Conservation (phyloP, 1,140 invertebrate genomes). For the Acromyrmex charruanus region DNA sequence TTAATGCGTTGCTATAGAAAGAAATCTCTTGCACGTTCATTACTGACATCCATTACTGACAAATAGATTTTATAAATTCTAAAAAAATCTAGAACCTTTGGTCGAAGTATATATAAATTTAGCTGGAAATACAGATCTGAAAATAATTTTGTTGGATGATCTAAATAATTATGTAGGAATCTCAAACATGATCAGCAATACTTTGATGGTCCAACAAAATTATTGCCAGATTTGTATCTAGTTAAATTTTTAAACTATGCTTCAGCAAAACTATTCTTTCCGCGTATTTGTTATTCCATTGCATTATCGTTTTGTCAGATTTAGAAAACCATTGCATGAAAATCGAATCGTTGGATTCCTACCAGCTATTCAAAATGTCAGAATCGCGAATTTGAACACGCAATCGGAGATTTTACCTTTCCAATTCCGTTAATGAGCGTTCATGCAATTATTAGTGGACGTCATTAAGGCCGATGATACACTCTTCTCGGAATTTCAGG, state of each 20-base stretch:
- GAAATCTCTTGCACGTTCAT: not conserved
- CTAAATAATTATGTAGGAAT: too few species aligned
- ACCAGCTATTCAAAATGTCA: not conserved
- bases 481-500: conserved; percentile 25
- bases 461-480: conserved; percentile 27
- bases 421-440: conserved; percentile 8
- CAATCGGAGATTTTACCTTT: not conserved
- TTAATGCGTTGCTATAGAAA: too few species aligned
- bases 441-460: conserved; percentile 34
- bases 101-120: too few species aligned
- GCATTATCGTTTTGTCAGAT: not conserved
- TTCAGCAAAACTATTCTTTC: too few species aligned
- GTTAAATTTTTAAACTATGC: too few species aligned
- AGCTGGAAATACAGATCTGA: too few species aligned
- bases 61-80: not conserved
- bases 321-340: not conserved
- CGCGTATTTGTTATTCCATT: not conserved
- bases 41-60: not conserved
- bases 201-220: too few species aligned
- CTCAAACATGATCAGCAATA: too few species aligned
- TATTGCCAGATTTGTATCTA: too few species aligned
- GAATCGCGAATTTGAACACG: not conserved
- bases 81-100: not conserved
- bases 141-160: too few species aligned
- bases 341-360: not conserved